Evolutionary conservation across 2,797 vertebrate genomes (phyloP), one percentile per base, ranked within the genome.

Genomic region (Smutsia gigantea): DNA sequence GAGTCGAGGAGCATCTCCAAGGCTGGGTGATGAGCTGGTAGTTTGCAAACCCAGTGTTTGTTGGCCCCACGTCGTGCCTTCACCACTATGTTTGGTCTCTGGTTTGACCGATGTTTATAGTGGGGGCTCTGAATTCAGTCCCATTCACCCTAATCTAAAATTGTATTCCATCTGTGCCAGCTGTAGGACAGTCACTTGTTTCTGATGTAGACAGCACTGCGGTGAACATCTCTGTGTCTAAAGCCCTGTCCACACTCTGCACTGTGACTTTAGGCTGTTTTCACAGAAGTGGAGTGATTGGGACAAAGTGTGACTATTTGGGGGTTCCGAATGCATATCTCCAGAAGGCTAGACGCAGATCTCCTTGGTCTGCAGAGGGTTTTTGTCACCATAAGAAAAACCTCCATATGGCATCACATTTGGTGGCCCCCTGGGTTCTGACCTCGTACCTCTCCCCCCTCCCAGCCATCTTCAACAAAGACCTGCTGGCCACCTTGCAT

Each of bases 401-500:
- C 3, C 61, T 23, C n/a, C 21, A 0, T 0, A 0, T 1, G 29
- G 90, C n/a, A 21, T 61, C 55, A 13, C 14, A 27, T 17, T 18
- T 5, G 68, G 25, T 0, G 2, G 14, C 2, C 63, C 21, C 5
- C 10, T 12, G 0, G 1, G 8, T 55, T 18, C 90, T 97, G 87
- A 93, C 46, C 25, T 13, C 1, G 1, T 0, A 12, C 23, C 31
- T 29, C 18, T 29, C 27, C n/a, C 37, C 72, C 11, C 4, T 15
- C 78, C 79, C 74, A 99, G 99, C 99, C 97, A 99, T 99, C 98
- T 99, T 99, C 98, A 98, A 89, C 96, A 99, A 99, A 98, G 99
- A 99, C 98, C 98, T 99, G 27, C 97, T 99, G 98, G 99, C 99
- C 96, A 99, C 99, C 0, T 91, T 99, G 95, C 99, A 99, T 98